Conservation (phyloP, 2,888 invertebrate genomes). For the Andricus curvator region DNA sequence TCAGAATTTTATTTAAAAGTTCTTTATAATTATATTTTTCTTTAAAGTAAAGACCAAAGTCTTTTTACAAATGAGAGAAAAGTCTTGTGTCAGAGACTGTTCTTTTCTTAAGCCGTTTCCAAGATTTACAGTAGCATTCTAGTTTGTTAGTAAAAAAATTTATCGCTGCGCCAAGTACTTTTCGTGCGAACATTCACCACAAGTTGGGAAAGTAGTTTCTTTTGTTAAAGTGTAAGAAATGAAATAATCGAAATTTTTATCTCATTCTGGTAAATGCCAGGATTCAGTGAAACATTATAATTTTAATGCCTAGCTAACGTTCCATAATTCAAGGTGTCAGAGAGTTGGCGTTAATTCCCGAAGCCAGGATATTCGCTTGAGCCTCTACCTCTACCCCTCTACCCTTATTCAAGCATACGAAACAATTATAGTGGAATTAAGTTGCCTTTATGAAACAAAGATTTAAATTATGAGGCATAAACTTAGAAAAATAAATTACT, state of each 20-base stretch:
- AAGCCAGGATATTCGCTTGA: conserved; percentile 10
- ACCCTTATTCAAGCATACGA: conserved; percentile 1
- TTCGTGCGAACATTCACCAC: conserved; percentile 1
- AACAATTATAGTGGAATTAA: conserved; percentile 34
- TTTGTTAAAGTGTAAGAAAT: conserved; percentile 1
- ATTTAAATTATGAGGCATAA: conserved; percentile 22
- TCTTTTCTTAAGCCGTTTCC: background rate
- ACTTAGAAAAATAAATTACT: conserved; percentile 6
- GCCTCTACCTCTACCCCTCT: background rate
- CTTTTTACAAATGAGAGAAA: background rate
- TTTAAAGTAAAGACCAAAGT: background rate
- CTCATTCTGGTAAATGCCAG: background rate
- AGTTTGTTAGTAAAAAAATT: conserved; percentile 12
- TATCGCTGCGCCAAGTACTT: conserved; percentile 22
- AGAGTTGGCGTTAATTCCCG: conserved; percentile 17
- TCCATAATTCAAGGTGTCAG: conserved; percentile 38
- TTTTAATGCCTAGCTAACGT: conserved; percentile 22
- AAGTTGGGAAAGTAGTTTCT: conserved; percentile 15
- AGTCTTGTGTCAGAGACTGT: background rate
- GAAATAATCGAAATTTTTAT: conserved; percentile 21
- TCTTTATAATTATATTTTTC: background rate
- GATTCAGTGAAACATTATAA: conserved; percentile 6
- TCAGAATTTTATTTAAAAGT: background rate
- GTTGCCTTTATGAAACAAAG: conserved; percentile 21
- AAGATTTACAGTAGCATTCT: conserved; percentile 7